phyloP scores from a whole-genome alignment of 2,888 invertebrate genomes.

The Ornithoptera alexandrae region DNA sequence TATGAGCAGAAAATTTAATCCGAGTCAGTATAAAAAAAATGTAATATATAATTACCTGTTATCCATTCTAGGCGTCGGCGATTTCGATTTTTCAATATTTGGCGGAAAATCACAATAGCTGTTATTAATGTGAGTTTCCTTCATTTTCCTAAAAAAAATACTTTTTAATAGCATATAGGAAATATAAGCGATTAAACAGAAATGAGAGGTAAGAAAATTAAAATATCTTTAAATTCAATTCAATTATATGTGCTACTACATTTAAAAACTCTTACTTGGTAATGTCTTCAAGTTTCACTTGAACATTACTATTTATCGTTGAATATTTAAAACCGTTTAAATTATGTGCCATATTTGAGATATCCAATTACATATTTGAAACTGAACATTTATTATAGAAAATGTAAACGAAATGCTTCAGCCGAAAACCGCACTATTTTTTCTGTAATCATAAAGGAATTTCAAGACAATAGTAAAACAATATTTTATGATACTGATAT shows the following conservation, averaged over 20 bases:
- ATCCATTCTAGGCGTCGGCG: slow-evolving; percentile 47
- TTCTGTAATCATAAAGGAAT: slow-evolving; percentile 19
- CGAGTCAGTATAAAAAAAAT: too few species aligned
- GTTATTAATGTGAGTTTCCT: slow-evolving; percentile 66
- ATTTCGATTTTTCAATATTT: slow-evolving; percentile 42
- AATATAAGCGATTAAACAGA: not conserved
- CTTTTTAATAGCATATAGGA: not conserved
- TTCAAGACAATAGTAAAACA: slow-evolving; percentile 5
- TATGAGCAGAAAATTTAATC: too few species aligned
- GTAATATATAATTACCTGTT: slow-evolving; percentile 33
- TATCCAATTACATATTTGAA: slow-evolving; percentile 39
- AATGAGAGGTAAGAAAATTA: too few species aligned
- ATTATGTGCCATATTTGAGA: slow-evolving; percentile 67
- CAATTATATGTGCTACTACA: not conserved
- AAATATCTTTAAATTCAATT: not conserved
- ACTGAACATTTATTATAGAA: slow-evolving; percentile 30
- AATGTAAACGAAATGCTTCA: slow-evolving; percentile 29
- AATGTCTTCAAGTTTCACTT: slow-evolving; percentile 71
- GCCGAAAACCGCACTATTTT: slow-evolving; percentile 17
- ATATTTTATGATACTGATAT: not conserved
- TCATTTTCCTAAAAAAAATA: slow-evolving; percentile 60
- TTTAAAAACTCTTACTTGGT: slow-evolving; percentile 55
- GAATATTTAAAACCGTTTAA: slow-evolving; percentile 58
- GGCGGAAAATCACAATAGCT: slow-evolving; percentile 47
- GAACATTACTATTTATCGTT: slow-evolving; percentile 55